Evolutionary conservation across 2,888 invertebrate species (phyloP), one percentile per base, ranked within the genome.

Genomic region (Caradrina kadenii): DNA sequence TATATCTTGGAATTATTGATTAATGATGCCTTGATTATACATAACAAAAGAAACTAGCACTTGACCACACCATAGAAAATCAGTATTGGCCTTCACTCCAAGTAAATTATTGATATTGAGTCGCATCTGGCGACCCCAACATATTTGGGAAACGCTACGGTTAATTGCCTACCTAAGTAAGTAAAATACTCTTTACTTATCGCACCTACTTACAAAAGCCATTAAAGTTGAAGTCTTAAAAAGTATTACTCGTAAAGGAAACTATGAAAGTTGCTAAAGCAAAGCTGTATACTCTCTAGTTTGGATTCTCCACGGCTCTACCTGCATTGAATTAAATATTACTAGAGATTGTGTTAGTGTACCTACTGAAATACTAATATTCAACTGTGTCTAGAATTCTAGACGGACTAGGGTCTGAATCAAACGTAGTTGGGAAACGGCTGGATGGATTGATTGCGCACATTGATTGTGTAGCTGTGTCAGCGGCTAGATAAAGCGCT

Each of bases 241-340:
- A 74, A 78, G 59, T 63, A 50, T 71, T 42, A 42, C 52, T 64
- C 22, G 17, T 31, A 50, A 21, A 60, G 49, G n/a, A 42, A 59
- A 69, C 76, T 64, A 75, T 58, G 69, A 59, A 74, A 79, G 75
- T 79, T 65, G 15, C 22, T 48, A 54, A 58, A 74, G 63, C 69
- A 63, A 75, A 69, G 53, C 75, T 75, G 69, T 79, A 76, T 80
- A 54, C 26, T 58, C 19, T 15, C 0, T 31, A 48, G 53, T 69
- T 68, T 21, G n/a, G 50, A 55, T n/a, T 48, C 65, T 66, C 17
- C 53, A n/a, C 45, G 54, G 54, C 54, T 22, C n/a, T 61, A 68
- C 75, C 69, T 65, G 80, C n/a, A 17, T 31, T 61, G 80, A 80
- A 77, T 77, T 75, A 80, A 77, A 80, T 73, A 76, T 79, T 58